These are phyloP conservation scores for Netelia melanura DNA, from an alignment of 2,888 invertebrate species.

Conservation along the genomic window DNA sequence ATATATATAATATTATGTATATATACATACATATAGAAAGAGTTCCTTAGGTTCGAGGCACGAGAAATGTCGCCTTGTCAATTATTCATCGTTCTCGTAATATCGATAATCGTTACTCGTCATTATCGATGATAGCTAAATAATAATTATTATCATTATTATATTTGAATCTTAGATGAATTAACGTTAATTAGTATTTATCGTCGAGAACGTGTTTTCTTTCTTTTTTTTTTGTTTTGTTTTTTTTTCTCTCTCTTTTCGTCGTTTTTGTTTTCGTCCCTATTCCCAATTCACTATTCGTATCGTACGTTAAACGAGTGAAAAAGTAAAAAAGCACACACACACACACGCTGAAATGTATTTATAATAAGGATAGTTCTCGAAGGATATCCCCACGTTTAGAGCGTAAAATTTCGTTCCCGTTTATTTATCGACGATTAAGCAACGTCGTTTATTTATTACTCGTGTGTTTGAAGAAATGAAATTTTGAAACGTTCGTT, in stretches of 20 bases:
- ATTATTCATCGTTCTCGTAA: slow-evolving; percentile 63
- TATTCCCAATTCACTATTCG: slow-evolving; percentile 4
- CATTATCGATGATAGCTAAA: slow-evolving; percentile 39
- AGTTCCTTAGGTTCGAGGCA: slow-evolving; percentile 71
- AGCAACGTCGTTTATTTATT: slow-evolving; percentile 72
- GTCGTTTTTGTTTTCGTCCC: slow-evolving; percentile 5
- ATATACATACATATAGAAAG: slow-evolving; percentile 39
- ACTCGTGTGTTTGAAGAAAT: slow-evolving; percentile 52
- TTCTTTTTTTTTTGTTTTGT: slow-evolving; percentile 6
- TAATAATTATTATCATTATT: slow-evolving; percentile 53
- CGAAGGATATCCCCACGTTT: not conserved
- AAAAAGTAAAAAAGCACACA: not conserved
- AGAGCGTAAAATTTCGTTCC: slow-evolving; percentile 16
- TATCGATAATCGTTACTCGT: slow-evolving; percentile 51
- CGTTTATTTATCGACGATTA: slow-evolving; percentile 57
- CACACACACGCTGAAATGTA: slow-evolving; percentile 3
- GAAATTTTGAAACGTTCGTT: slow-evolving; percentile 52
- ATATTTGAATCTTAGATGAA: slow-evolving; percentile 52
- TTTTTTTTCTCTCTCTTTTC: not conserved
- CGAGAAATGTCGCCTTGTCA: slow-evolving; percentile 56
- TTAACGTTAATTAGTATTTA: slow-evolving; percentile 61
- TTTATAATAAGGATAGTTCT: slow-evolving; percentile 24
- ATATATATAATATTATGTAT: slow-evolving; percentile 4
- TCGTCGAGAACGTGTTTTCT: slow-evolving; percentile 15
- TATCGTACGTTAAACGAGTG: slow-evolving; percentile 37